phyloP scores from a whole-genome alignment of 2,797 vertebrate genomes.

The Morus bassanus region DNA sequence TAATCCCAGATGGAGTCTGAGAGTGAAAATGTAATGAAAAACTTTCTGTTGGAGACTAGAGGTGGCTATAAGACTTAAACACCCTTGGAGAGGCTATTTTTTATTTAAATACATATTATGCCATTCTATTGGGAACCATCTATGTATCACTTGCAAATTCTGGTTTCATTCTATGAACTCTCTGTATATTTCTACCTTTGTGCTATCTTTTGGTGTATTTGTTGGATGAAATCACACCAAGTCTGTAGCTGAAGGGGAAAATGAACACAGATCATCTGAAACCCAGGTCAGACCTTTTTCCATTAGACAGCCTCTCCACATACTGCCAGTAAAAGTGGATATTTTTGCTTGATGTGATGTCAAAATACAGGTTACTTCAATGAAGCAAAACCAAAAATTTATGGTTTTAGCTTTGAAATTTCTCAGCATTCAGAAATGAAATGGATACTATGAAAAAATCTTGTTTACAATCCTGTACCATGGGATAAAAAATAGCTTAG shows the following conservation, averaged over 20 bases:
- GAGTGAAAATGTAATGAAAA: not conserved
- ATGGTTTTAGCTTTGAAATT: not conserved
- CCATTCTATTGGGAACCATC: not conserved
- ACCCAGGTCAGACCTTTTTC: not conserved
- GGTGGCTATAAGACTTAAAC: not conserved
- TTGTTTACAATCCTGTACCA: not conserved
- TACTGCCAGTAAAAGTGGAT: not conserved
- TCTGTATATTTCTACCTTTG: not conserved
- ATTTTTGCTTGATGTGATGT: not conserved
- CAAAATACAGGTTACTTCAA: constrained; percentile 2
- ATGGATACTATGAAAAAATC: not conserved
- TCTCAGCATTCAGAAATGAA: not conserved
- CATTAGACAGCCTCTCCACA: not conserved
- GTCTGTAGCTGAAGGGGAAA: not conserved
- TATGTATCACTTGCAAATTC: not conserved
- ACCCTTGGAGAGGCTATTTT: not conserved
- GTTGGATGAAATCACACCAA: not conserved
- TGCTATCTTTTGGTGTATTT: not conserved
- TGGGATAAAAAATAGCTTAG: not conserved
- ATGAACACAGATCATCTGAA: not conserved
- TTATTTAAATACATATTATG: not conserved
- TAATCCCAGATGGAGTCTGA: not conserved
- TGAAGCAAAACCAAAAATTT: not conserved
- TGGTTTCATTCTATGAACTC: not conserved
- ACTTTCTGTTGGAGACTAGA: not conserved